A percentile compares a stretch with the other conserved stretches of the same genome.
Conservation (phyloP, 2,888 invertebrate species). For the Bombylius major region DNA sequence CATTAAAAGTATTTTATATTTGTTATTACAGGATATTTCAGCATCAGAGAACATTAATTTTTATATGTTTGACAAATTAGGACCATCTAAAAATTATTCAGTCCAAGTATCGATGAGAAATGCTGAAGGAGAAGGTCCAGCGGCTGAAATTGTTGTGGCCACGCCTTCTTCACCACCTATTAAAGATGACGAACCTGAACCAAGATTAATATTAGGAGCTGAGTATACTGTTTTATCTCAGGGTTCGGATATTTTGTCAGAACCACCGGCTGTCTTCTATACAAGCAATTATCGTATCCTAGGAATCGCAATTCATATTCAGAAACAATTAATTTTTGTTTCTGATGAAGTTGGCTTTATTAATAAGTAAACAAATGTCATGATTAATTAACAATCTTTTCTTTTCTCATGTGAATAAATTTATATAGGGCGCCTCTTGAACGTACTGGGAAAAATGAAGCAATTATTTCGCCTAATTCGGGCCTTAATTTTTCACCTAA, state of each 20-base stretch:
- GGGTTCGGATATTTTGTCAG: slow-evolving; percentile 34
- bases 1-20: background rate
- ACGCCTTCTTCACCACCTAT: slow-evolving; percentile 42
- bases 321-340: slow-evolving; percentile 58
- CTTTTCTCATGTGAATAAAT: slow-evolving; percentile 15
- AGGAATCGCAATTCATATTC: slow-evolving; percentile 70
- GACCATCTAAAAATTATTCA: slow-evolving; percentile 58
- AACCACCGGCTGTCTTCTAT: slow-evolving; percentile 20
- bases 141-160: slow-evolving; percentile 47
- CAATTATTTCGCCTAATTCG: slow-evolving; percentile 45
- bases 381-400: slow-evolving; percentile 8
- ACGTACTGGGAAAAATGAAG: slow-evolving; percentile 18
- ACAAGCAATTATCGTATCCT: slow-evolving; percentile 26
- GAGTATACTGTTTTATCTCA: slow-evolving; percentile 55
- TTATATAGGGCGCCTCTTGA: slow-evolving; percentile 21
- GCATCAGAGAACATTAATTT: slow-evolving; percentile 54
- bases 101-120: slow-evolving; percentile 72
- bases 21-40: slow-evolving; percentile 51
- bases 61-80: slow-evolving; percentile 65
- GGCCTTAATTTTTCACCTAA: slow-evolving; percentile 49
- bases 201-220: slow-evolving; percentile 50
- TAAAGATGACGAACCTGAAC: slow-evolving; percentile 14
- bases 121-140: slow-evolving; percentile 65
- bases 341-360: slow-evolving; percentile 60
- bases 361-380: slow-evolving; percentile 30